These are phyloP conservation scores for Aleiodes leptofemur DNA, from an alignment of 2,888 invertebrate genomes.

Conservation along the genomic window DNA sequence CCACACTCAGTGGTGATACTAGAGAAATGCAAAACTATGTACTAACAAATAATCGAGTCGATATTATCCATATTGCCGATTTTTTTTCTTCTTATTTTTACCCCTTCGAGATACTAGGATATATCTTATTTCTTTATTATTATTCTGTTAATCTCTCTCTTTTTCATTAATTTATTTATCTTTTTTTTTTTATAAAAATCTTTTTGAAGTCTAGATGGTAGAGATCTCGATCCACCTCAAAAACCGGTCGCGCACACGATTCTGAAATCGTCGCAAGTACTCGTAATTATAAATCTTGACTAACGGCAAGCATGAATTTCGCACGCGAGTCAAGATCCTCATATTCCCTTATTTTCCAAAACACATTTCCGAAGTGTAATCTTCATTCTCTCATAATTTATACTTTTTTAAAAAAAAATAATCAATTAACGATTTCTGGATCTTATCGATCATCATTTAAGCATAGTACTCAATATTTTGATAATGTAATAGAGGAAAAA, in stretches of 20 bases:
- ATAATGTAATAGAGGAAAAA: background rate
- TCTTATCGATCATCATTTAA: constrained; percentile 56
- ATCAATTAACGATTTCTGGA: constrained; percentile 63
- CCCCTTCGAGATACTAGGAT: constrained; percentile 8
- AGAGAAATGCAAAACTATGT: background rate
- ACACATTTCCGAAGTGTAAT: background rate
- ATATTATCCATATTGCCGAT: constrained; percentile 42
- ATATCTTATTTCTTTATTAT: constrained; percentile 37
- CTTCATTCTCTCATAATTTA: constrained; percentile 17
- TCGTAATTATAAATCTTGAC: constrained; percentile 66
- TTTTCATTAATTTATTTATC: constrained; percentile 4
- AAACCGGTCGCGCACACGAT: constrained; percentile 58
- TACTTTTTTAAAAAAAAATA: constrained; percentile 59
- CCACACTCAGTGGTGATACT: background rate
- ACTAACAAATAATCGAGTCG: constrained; percentile 54
- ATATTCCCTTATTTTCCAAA: constrained; percentile 34
- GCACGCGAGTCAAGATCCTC: constrained; percentile 45
- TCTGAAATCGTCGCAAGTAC: constrained; percentile 50
- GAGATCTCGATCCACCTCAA: constrained; percentile 54
- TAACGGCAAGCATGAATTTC: constrained; percentile 60
- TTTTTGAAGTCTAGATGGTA: constrained; percentile 42
- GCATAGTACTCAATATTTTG: constrained; percentile 37
- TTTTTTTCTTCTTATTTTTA: constrained; percentile 40
- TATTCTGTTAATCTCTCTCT: background rate
- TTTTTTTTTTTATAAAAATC: constrained; percentile 10